A percentile compares a stretch with the other conserved stretches of the same genome.
Evolutionary conservation across 92 coral and sea anemone species (phyloP).

Genomic region (Metridium senile): DNA sequence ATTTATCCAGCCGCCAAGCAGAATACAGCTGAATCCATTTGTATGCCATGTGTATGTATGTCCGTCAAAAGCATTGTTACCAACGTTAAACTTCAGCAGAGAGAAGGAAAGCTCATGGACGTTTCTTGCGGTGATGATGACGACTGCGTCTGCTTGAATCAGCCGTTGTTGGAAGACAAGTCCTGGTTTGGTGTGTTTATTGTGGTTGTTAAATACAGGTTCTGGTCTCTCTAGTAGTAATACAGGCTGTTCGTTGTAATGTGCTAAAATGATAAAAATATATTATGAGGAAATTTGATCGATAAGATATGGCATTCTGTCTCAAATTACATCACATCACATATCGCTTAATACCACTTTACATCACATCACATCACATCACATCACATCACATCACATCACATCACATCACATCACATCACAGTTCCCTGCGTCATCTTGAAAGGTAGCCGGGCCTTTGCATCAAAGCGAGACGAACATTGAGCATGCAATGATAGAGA

Average conservation of each 20-base stretch:
- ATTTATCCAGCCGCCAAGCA: conserved; percentile 52
- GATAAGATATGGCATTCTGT: too few species aligned
- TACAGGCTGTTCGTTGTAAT: conserved; percentile 32
- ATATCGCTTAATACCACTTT: too few species aligned
- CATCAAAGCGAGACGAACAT: too few species aligned
- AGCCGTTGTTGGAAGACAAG: conserved; percentile 25
- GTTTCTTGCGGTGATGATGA: conserved; percentile 28
- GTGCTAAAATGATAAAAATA: conserved; percentile 9
- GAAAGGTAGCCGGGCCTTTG: too few species aligned
- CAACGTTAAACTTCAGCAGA: conserved; percentile 16
- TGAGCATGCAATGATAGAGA: too few species aligned
- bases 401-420: too few species aligned
- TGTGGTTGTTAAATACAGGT: neutral
- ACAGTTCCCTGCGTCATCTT: too few species aligned
- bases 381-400: too few species aligned
- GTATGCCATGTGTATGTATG: conserved; percentile 49
- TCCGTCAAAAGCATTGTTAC: conserved; percentile 28
- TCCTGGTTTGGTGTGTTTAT: conserved; percentile 7
- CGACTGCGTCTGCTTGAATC: conserved; percentile 42
- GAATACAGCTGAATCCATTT: conserved; percentile 32
- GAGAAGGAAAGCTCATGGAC: conserved; percentile 41
- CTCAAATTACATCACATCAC: too few species aligned
- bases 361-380: too few species aligned
- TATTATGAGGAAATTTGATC: neutral
- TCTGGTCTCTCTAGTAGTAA: conserved; percentile 36